Evolutionary conservation across 2,113 vertebrate genomes (phyloP), one percentile per base, ranked within the genome.

Genomic region (Vulpes ferrilata): DNA sequence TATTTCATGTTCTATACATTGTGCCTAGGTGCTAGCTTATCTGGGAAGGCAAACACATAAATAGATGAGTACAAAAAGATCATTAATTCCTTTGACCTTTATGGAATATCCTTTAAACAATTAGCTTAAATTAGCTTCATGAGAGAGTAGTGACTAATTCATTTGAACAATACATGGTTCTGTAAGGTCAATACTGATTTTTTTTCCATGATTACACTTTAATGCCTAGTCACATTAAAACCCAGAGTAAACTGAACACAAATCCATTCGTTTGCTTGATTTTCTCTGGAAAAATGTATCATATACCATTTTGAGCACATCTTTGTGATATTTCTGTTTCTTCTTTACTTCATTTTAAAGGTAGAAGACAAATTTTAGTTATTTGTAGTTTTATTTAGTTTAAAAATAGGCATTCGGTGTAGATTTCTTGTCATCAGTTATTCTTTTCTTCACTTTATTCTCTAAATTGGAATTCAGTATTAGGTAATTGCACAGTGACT

Each of bases 401-500:
- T 89, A 82, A 89, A 95, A 95, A 88, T 82, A 27, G 65, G 16
- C 23, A 76, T 38, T 57, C 76, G 71, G 16, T 81, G 10, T 80
- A 76, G 35, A 95, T 74, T 79, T 87, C 10, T 94, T 94, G 79
- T 86, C 27, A n/a, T 82, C 38, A 74, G 20, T 88, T 96, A 80
- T 69, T 74, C 22, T 93, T 6, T 23, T 80, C 30, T n/a, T 43
- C 13, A 51, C 19, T 74, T 90, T 78, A 84, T 65, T 84, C 25
- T 91, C 8, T 85, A 93, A 51, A 73, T 90, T 57, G 25, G 13
- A 94, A 92, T 57, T 57, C 6, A 17, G 25, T 79, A 57, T 73
- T 86, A 82, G 48, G 55, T 97, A 94, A 92, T n/a, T 73, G 13
- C n/a, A 89, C 13, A 96, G 11, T 95, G 55, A 60, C 11, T 92